Conservation (phyloP, 2,797 vertebrate species). For the Pogoniulus pusillus region DNA sequence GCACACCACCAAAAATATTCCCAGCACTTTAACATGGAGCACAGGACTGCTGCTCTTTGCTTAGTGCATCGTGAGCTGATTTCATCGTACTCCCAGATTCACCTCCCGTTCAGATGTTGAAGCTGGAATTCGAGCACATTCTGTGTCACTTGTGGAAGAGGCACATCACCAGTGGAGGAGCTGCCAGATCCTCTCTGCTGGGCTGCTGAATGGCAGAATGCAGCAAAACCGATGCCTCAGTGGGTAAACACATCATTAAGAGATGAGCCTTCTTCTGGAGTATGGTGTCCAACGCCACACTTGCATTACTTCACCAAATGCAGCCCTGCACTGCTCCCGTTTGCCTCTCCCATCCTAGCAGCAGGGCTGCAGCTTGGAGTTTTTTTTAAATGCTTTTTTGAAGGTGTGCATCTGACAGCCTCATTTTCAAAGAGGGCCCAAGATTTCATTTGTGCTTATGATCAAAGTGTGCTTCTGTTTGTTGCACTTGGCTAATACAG, state of each 20-base stretch:
- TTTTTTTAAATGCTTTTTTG: not conserved
- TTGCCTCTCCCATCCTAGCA: not conserved
- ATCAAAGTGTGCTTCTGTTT: not conserved
- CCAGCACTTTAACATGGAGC: not conserved
- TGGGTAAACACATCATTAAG: not conserved
- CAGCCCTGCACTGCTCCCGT: not conserved
- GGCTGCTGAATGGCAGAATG: fast-evolving
- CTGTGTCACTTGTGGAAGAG: not conserved
- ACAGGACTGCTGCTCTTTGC: not conserved
- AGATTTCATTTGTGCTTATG: not conserved
- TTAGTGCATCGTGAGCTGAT: not conserved
- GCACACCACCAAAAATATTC: fast-evolving
- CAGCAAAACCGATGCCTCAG: not conserved
- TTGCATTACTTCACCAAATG: not conserved
- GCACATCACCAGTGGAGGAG: fast-evolving
- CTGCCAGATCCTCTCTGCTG: not conserved
- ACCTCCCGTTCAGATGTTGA: not conserved
- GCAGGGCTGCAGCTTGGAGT: not conserved
- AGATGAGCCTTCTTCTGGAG: not conserved
- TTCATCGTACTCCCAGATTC: fast-evolving
- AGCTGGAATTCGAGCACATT: not conserved
- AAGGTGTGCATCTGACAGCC: not conserved
- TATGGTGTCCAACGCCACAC: not conserved
- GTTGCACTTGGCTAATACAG: not conserved
- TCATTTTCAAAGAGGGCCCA: not conserved